Evolutionary conservation across 1,140 invertebrate species (phyloP), one percentile per base, ranked within the genome.

Genomic region (Meloidogyne exigua): DNA sequence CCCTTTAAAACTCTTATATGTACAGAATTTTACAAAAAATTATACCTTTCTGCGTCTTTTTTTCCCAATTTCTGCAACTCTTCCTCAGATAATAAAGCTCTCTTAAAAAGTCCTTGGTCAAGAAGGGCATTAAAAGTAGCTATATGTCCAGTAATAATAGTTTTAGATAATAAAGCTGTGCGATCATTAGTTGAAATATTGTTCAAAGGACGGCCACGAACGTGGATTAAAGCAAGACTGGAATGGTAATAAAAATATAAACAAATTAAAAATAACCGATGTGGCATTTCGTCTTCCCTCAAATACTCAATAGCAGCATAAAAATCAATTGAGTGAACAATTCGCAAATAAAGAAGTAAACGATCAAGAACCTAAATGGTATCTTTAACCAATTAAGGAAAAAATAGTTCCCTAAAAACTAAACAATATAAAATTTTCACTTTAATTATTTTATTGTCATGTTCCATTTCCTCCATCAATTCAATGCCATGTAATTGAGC

Each of bases 251-350:
- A 78, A 62, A 57, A 10, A 79, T 23, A 3, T 65, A n/a, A 21
- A 26, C 3, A 7, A 12, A 18, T 25, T 42, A 26, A 65, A 66
- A 71, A 44, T 79, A 42, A 86, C 36, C 95, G 91, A 88, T 99
- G 98, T 0, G 97, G 97, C 96, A 99, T 99, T 87, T 97, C 95
- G 88, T 99, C 96, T 89, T 99, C 97, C 87, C 97, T 96, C 0
- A 95, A 94, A 90, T 99, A 99, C 85, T 99, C 96, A 84, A 93
- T 95, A 83, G 96, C 94, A 89, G 96, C 97, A 88, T 99, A 99
- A 87, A 96, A 99, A 89, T 99, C 97, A 65, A 99, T 93, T 0
- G 95, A 98, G 89, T 99, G 95, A 0, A 99, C 97, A 65, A 99
- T 91, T 44, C 97, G 91, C 78, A 99, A 89, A 88, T 99, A 99